These are phyloP conservation scores for Hyperoodon ampullatus DNA, from an alignment of 2,113 vertebrate genomes.

Conservation along the genomic window DNA sequence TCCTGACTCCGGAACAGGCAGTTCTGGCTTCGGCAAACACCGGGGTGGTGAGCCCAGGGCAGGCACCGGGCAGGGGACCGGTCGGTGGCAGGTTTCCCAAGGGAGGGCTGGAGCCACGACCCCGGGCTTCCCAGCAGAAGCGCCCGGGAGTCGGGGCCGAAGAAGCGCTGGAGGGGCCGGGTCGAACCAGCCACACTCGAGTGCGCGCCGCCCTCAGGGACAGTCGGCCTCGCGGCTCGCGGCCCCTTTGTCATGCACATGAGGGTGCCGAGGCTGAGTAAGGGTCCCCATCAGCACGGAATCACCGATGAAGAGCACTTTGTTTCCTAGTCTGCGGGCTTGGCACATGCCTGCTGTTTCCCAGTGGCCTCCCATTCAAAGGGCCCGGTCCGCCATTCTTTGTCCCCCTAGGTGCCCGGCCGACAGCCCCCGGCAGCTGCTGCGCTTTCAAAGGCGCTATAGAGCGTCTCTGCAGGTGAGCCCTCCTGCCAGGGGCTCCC, in stretches of 20 bases:
- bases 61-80: neutral
- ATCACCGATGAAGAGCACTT: slow-evolving; percentile 87
- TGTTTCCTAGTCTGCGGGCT: slow-evolving; percentile 88
- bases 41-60: neutral
- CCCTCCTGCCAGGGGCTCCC: slow-evolving; percentile 88
- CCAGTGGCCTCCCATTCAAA: slow-evolving; percentile 91
- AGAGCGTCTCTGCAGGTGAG: slow-evolving; percentile 91
- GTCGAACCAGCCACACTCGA: neutral
- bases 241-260: slow-evolving; percentile 76
- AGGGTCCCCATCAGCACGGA: slow-evolving; percentile 84
- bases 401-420: slow-evolving; percentile 89
- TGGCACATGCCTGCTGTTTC: slow-evolving; percentile 94
- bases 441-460: slow-evolving; percentile 87
- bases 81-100: neutral
- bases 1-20: neutral
- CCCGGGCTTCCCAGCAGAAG: neutral
- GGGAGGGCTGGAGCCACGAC: too few relatives aligned
- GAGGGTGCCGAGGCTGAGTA: slow-evolving; percentile 83
- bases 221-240: neutral
- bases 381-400: slow-evolving; percentile 87
- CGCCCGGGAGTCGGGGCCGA: neutral
- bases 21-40: neutral
- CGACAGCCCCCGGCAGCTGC: slow-evolving; percentile 92
- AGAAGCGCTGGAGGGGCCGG: neutral
- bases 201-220: neutral